Base-by-base conservation (phyloP, 1,140 invertebrate species). In the Parasteatoda tepidariorum region DNA sequence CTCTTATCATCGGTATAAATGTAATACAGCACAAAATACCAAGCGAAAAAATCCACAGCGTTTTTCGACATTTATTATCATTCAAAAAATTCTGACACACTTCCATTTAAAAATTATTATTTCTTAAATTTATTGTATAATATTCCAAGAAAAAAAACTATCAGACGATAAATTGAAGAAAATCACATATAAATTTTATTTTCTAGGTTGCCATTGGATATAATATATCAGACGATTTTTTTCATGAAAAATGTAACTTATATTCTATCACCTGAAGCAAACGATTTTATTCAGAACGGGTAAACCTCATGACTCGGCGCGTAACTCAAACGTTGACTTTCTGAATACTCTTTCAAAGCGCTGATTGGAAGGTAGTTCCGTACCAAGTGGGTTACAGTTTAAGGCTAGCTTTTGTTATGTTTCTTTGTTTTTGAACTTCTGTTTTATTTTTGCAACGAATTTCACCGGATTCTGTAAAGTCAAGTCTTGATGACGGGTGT, bases 401-500 rank as follows among this genome's bases (percentile, higher is more conserved):
- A n/a, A n/a, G n/a, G 57, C 57, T 7, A 59, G 7, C 24, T 59
- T 57, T 73, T 57, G 31, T 57, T 54, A 41, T 30, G 24, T 48
- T 24, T 38, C 22, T 38, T n/a, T 26, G 7, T 41, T 28, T 34
- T 5, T 22, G 0, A 33, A n/a, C 48, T 48, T 73, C 57, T 73
- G 48, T 73, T 73, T 73, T 38, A 38, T 41, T 28, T 41, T 38
- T 75, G 31, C 73, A 30, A 61, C 33, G 38, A 18, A 15, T 59
- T 28, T 61, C 18, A 6, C 38, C 30, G 48, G 38, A 26, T 31
- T 28, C 38, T 26, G 0, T 5, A 22, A 78, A 78, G 61, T 78
- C 59, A 48, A 66, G 61, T 78, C 66, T 66, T 55, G 62, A 48
- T 78, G 59, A 66, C 41, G 38, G 62, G 74, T 41, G 74, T 64